Evolutionary conservation across 2,113 vertebrate genomes (phyloP).

Genomic region (Nycticebus coucang): DNA sequence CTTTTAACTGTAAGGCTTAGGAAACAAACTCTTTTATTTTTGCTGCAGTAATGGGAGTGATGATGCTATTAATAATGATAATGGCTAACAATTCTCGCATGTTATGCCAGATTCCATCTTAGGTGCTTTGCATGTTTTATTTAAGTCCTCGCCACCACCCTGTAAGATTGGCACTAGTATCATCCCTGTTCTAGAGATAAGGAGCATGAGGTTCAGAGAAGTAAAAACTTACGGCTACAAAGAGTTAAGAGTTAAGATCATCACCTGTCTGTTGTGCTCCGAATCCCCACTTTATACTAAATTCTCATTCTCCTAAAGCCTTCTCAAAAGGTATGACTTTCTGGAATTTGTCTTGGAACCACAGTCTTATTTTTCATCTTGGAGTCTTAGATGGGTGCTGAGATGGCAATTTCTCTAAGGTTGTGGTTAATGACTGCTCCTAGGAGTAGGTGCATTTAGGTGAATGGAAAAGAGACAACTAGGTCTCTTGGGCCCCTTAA

Average conservation of each 20-base stretch:
- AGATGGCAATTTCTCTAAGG: background rate
- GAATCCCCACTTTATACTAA: background rate
- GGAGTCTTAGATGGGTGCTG: background rate
- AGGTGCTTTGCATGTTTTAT: background rate
- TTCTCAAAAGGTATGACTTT: conserved; percentile 21
- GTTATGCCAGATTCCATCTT: background rate
- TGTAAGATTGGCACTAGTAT: background rate
- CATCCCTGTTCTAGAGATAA: background rate
- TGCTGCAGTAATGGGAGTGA: background rate
- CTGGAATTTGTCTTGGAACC: conserved; percentile 4
- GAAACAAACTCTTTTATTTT: background rate
- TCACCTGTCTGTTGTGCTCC: background rate
- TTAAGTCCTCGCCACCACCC: background rate
- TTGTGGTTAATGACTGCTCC: conserved; percentile 50
- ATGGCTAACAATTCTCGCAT: background rate
- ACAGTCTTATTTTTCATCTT: background rate
- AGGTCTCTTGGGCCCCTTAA: conserved; percentile 39
- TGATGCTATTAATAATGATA: background rate
- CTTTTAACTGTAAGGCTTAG: background rate
- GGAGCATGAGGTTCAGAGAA: conserved; percentile 25
- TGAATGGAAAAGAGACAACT: conserved; percentile 42
- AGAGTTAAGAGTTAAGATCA: background rate
- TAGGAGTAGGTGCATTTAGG: conserved; percentile 22
- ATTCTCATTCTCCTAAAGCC: background rate
- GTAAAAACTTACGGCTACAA: background rate